Conservation (phyloP, 64 coral and sea anemone species). For the Platygyra sinensis region DNA sequence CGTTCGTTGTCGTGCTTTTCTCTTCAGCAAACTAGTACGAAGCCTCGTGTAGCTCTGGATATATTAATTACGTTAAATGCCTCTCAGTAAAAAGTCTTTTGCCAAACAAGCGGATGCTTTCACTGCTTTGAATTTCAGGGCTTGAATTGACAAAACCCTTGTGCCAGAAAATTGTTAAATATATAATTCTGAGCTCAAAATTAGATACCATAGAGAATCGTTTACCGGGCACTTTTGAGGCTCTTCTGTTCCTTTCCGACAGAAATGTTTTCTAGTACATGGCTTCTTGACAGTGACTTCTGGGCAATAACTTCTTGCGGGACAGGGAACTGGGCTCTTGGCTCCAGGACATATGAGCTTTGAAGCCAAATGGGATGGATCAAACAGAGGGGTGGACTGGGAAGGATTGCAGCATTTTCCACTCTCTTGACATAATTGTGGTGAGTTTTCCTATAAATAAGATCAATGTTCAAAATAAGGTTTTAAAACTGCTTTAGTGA, state of each 20-base stretch:
- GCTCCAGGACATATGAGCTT: conserved; percentile 24
- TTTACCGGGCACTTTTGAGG: conserved; percentile 46
- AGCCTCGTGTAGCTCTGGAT: no score
- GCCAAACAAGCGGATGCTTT: no score
- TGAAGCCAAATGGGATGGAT: neutral
- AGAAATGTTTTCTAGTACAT: conserved; percentile 20
- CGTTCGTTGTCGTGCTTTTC: no score
- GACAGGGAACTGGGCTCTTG: neutral
- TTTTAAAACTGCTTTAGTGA: neutral
- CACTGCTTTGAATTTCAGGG: no score
- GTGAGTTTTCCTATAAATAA: conserved; percentile 8
- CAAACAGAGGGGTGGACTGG: conserved; percentile 4
- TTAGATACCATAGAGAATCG: neutral
- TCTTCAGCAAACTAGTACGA: no score
- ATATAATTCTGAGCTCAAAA: no score
- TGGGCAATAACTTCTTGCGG: conserved; percentile 15
- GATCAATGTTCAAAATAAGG: neutral
- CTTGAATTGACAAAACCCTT: no score
- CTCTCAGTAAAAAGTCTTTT: no score
- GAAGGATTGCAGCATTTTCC: conserved; percentile 38
- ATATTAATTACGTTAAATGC: no score
- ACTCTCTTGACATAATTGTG: neutral
- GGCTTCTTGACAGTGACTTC: conserved; percentile 27
- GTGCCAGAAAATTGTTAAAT: no score
- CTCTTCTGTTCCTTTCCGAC: conserved; percentile 21